Base-by-base conservation (phyloP, 2,888 invertebrate genomes). In the Ormyrus labotus region DNA sequence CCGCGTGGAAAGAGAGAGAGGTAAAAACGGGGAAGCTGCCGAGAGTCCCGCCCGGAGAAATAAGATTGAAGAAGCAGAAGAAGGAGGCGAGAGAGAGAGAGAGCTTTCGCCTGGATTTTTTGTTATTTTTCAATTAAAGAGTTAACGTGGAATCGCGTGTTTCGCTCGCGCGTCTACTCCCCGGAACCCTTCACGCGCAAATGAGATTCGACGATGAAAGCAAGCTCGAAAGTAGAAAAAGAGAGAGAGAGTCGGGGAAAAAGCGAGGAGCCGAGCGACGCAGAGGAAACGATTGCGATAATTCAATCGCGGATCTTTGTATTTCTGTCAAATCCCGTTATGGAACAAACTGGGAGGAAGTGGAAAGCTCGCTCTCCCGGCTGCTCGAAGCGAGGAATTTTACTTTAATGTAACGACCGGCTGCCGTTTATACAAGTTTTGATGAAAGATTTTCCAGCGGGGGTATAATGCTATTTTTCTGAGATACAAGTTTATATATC, bases 321-420 rank as follows among this genome's bases (percentile, higher is more conserved):
- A 87, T 87, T 88, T 87, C 84, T 83, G 83, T 87, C 86, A 86
- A 85, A 87, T 85, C 86, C 83, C 83, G 84, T 65, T 73, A 45
- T 53, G 7, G 19, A 19, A 19, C 19, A 19, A 19, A 19, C 19
- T 19, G 19, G 19, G 19, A 19, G 19, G 19, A 19, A 19, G 19
- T 19, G 19, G 19, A 19, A 19, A 19, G 19, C 19, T 19, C 19
- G 19, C 19, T 19, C 19, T 19, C 19, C 2, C 19, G 19, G 19
- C 19, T 19, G 19, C 19, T 19, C 19, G 19, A 19, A 19, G 19
- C 19, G 19, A 2, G 2, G 19, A 19, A 19, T 19, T 19, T 19
- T 19, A 19, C 19, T 19, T 19, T 19, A 19, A 19, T 19, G 19
- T 19, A 19, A 19, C 19, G 19, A 19, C 19, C 19, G 19, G 19